phyloP scores from a whole-genome alignment of 2,113 vertebrate species.

The Ascaphus truei region DNA sequence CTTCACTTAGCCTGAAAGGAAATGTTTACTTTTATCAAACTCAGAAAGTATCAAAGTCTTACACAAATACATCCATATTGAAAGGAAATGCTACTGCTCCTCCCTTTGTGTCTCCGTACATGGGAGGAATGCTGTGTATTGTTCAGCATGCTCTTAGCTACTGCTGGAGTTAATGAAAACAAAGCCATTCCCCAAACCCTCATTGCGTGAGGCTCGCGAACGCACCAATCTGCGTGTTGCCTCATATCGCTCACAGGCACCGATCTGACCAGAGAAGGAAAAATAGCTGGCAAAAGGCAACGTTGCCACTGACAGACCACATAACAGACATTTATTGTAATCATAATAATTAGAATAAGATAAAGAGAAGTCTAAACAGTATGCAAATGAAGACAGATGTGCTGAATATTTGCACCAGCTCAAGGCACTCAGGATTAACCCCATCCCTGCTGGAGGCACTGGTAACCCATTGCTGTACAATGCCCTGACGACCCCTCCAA shows the following conservation, averaged over 20 bases:
- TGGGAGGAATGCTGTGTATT: not conserved
- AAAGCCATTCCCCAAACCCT: not conserved
- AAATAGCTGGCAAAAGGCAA: slow-evolving; percentile 58
- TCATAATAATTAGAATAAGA: slow-evolving; percentile 39
- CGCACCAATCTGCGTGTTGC: too few species aligned
- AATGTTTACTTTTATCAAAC: not conserved
- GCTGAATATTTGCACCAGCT: slow-evolving; percentile 66
- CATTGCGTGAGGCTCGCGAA: not conserved
- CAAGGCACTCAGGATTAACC: slow-evolving; percentile 77
- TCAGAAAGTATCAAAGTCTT: too few species aligned
- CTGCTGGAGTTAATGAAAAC: slow-evolving; percentile 9
- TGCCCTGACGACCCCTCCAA: not conserved
- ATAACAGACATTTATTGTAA: slow-evolving; percentile 56
- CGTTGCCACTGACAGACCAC: slow-evolving; percentile 52
- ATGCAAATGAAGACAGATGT: slow-evolving; percentile 56
- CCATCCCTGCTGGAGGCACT: slow-evolving; percentile 9
- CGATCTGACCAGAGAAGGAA: not conserved
- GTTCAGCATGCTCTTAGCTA: slow-evolving; percentile 17
- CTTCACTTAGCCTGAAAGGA: not conserved
- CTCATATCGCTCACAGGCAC: slow-evolving; percentile 13
- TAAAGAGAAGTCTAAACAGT: slow-evolving; percentile 34
- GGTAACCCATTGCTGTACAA: not conserved
- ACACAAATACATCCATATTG: not conserved
- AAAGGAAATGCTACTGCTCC: not conserved
- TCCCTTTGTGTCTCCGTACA: not conserved